These are phyloP conservation scores for Bombus ignitus DNA, from an alignment of 1,140 invertebrate species.

Conservation along the genomic window DNA sequence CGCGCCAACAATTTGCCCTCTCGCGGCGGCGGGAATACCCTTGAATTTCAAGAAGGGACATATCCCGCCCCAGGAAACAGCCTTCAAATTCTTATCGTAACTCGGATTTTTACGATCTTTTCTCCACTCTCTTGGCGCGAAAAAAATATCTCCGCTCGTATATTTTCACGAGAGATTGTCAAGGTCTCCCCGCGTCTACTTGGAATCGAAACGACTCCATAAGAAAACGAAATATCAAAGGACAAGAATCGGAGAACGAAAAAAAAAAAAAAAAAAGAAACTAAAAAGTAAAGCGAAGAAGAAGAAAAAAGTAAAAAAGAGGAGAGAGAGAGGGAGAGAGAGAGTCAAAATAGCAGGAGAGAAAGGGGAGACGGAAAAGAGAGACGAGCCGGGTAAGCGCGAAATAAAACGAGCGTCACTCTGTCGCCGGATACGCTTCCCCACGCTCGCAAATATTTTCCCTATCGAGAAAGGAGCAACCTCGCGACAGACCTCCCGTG, in stretches of 20 bases:
- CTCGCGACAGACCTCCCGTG: conserved; percentile 43
- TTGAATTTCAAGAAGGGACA: background rate
- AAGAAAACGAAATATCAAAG: background rate
- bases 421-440: conserved; percentile 30
- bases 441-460: conserved; percentile 45
- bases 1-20: background rate
- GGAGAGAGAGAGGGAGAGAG: too few species aligned
- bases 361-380: background rate
- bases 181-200: background rate
- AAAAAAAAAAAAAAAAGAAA: accelerated
- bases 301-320: background rate
- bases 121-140: background rate
- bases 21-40: background rate
- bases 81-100: conserved; percentile 18
- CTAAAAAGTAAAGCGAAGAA: background rate
- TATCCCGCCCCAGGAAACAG: background rate
- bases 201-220: background rate
- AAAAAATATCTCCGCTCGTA: conserved; percentile 36
- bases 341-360: background rate
- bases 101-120: conserved; percentile 36
- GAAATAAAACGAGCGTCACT: conserved; percentile 22
- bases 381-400: background rate
- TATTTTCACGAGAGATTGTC: conserved; percentile 5
- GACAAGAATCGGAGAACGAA: background rate
- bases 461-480: conserved; percentile 24